Evolutionary conservation across 2,888 invertebrate species (phyloP).

Genomic region (Protophormia terraenovae): DNA sequence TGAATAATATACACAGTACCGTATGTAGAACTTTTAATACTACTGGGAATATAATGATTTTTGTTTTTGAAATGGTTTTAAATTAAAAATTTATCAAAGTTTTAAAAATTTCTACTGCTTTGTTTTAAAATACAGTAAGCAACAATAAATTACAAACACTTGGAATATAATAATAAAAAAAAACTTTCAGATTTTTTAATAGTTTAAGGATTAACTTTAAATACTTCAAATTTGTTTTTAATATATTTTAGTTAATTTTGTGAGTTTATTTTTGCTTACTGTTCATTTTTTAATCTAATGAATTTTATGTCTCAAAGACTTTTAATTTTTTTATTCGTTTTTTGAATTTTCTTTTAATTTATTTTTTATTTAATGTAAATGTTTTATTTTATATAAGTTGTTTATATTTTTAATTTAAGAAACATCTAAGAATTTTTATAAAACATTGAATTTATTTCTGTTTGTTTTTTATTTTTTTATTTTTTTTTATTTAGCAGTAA

Average conservation of each 20-base stretch:
- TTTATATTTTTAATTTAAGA: slow-evolving; percentile 53
- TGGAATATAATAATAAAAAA: neutral
- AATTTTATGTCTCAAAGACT: slow-evolving; percentile 54
- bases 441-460: slow-evolving; percentile 55
- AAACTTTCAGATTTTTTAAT: no score
- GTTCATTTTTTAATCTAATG: slow-evolving; percentile 30
- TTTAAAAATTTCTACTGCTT: neutral
- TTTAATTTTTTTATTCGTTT: slow-evolving; percentile 31
- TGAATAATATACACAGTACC: no score
- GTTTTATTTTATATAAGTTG: slow-evolving; percentile 48
- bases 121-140: slow-evolving; percentile 14
- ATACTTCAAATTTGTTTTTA: neutral
- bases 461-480: slow-evolving; percentile 36
- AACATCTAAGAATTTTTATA: slow-evolving; percentile 64
- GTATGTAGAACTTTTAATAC: no score
- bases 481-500: slow-evolving; percentile 44
- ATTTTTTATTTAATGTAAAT: slow-evolving; percentile 62
- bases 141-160: neutral
- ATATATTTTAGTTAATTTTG: neutral
- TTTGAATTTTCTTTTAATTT: no score
- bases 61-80: no score
- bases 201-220: neutral
- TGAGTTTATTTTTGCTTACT: slow-evolving; percentile 30
- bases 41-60: no score
- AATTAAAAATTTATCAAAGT: neutral